phyloP scores from a whole-genome alignment of 2,797 vertebrate species.

The Spinibarbus caldwelli region DNA sequence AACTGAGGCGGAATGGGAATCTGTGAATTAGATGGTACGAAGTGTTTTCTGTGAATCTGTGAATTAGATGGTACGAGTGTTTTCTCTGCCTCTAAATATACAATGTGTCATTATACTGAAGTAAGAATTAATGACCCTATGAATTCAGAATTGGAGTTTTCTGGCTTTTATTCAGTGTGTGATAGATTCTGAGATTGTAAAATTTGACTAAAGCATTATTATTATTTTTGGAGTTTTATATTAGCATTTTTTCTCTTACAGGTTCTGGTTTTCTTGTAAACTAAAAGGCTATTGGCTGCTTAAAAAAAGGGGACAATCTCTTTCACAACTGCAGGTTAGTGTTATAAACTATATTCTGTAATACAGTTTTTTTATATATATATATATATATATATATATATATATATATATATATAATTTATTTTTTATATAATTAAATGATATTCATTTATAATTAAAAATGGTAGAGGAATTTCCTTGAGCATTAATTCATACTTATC shows the following conservation, averaged over 20 bases:
- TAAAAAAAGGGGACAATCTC: neutral
- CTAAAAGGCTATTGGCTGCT: neutral
- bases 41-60: too few relatives aligned
- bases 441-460: neutral
- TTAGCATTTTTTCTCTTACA: neutral
- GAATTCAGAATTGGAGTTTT: neutral
- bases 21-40: neutral
- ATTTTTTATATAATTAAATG: neutral
- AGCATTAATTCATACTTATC: neutral
- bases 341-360: neutral
- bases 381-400: too few relatives aligned
- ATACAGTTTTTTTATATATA: too few relatives aligned
- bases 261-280: neutral
- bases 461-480: neutral
- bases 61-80: neutral
- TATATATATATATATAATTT: too few relatives aligned
- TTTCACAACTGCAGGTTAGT: neutral
- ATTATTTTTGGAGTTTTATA: neutral
- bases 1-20: neutral
- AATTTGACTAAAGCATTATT: neutral
- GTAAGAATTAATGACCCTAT: neutral
- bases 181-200: neutral
- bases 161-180: neutral
- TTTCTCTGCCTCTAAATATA: conserved; percentile 13
- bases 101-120: neutral